Evolutionary conservation across 1,140 invertebrate genomes (phyloP).

Genomic region (Agraylea sexmaculata): DNA sequence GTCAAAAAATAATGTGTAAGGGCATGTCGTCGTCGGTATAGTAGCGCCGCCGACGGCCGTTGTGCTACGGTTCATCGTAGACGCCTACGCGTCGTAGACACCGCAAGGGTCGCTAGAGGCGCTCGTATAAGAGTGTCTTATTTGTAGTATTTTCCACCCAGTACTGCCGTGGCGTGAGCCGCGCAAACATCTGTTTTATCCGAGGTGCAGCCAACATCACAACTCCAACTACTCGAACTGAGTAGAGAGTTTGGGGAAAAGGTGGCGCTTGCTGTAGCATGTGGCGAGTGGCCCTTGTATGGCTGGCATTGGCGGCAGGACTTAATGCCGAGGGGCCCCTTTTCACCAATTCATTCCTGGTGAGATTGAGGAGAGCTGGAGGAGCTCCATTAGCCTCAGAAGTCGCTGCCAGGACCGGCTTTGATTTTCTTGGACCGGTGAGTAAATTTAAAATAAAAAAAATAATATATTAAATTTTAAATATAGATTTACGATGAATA

Average conservation of each 20-base stretch:
- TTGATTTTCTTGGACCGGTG: conserved; percentile 78
- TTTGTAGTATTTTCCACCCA: conserved; percentile 1
- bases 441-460: too few relatives aligned
- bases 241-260: conserved; percentile 1
- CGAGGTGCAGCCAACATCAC: background rate
- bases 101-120: conserved; percentile 2
- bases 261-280: conserved; percentile 29
- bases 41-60: too few relatives aligned
- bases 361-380: conserved; percentile 62
- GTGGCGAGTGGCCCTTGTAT: conserved; percentile 31
- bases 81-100: too few relatives aligned
- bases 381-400: conserved; percentile 55
- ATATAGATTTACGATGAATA: too few relatives aligned
- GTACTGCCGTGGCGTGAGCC: conserved; percentile 1
- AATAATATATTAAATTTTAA: too few relatives aligned
- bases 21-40: too few relatives aligned
- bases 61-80: too few relatives aligned
- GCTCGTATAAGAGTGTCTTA: background rate
- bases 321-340: conserved; percentile 42
- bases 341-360: conserved; percentile 83
- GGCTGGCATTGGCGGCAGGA: conserved; percentile 32
- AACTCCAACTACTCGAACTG: background rate
- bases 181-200: background rate
- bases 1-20: too few relatives aligned
- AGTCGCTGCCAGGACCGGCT: conserved; percentile 69